phyloP scores from a whole-genome alignment of 2,888 invertebrate species.

The Plagiodera versicolora region DNA sequence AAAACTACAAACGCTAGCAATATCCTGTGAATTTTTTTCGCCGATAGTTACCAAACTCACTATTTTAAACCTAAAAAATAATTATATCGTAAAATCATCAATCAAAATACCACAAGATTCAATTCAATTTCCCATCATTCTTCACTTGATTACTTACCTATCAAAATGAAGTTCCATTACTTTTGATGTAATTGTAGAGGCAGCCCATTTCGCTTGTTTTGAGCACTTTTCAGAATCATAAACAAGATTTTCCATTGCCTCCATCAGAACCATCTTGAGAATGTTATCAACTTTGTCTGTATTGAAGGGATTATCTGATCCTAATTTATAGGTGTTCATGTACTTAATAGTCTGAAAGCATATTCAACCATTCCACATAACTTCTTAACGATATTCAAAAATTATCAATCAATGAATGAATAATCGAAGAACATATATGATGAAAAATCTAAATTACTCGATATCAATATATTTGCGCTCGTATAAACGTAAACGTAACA shows the following conservation, averaged over 20 bases:
- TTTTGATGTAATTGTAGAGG: conserved; percentile 62
- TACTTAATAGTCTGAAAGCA: conserved; percentile 51
- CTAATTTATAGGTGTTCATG: conserved; percentile 68
- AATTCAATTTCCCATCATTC: background rate
- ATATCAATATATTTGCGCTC: no score
- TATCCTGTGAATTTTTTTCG: conserved; percentile 68
- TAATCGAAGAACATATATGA: no score
- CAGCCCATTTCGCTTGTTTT: conserved; percentile 60
- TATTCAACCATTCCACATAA: no score
- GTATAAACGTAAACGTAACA: no score
- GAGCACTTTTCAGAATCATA: conserved; percentile 64
- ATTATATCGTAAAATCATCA: no score
- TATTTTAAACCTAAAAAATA: conserved; percentile 71
- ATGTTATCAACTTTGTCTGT: conserved; percentile 63
- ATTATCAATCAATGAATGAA: no score
- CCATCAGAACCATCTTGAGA: conserved; percentile 61
- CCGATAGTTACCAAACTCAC: conserved; percentile 66
- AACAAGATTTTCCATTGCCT: conserved; percentile 61
- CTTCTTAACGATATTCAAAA: no score
- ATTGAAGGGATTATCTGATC: conserved; percentile 65
- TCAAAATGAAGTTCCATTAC: conserved; percentile 70
- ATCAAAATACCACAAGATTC: background rate
- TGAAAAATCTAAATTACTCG: no score
- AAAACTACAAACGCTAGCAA: conserved; percentile 64
- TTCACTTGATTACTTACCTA: conserved; percentile 56